A percentile compares a stretch with the other conserved stretches of the same genome.
These are phyloP conservation scores for Oreotrochilus melanogaster DNA, from an alignment of 2,113 vertebrate genomes.

Conservation along the genomic window DNA sequence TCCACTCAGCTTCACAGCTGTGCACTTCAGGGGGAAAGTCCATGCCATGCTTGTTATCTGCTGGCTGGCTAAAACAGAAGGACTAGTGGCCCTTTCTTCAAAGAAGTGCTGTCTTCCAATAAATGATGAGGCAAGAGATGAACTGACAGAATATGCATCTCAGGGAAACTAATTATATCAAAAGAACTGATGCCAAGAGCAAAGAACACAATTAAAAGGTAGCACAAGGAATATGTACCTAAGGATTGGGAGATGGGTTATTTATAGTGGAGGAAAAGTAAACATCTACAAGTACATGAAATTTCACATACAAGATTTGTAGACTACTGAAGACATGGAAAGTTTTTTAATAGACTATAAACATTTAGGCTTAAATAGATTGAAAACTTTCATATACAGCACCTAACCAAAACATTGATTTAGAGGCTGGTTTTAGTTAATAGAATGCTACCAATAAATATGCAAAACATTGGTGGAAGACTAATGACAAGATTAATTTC, in stretches of 20 bases:
- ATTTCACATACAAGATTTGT: neutral
- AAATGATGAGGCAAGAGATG: constrained; percentile 54
- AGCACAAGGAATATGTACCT: neutral
- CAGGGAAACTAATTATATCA: constrained; percentile 21
- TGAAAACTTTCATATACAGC: neutral
- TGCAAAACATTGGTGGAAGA: neutral
- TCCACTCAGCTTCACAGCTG: constrained; percentile 34
- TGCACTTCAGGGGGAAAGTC: constrained; percentile 34
- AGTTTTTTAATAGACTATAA: neutral
- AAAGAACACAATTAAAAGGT: neutral
- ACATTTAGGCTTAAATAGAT: neutral
- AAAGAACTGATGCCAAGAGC: constrained; percentile 39
- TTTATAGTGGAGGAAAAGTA: neutral
- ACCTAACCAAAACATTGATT: neutral
- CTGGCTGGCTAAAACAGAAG: constrained; percentile 32
- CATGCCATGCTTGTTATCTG: constrained; percentile 24
- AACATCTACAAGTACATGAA: neutral
- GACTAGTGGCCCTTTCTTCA: neutral
- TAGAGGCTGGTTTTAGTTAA: neutral
- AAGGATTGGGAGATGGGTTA: neutral
- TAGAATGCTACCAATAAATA: neutral
- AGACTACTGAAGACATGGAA: neutral
- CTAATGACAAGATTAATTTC: neutral
- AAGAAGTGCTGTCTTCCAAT: constrained; percentile 44
- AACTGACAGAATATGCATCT: constrained; percentile 19